Percentiles rank a stretch among this genome's conserved stretches.
Evolutionary conservation across 2,888 invertebrate species (phyloP).

Genomic region (Autographa pulchrina): DNA sequence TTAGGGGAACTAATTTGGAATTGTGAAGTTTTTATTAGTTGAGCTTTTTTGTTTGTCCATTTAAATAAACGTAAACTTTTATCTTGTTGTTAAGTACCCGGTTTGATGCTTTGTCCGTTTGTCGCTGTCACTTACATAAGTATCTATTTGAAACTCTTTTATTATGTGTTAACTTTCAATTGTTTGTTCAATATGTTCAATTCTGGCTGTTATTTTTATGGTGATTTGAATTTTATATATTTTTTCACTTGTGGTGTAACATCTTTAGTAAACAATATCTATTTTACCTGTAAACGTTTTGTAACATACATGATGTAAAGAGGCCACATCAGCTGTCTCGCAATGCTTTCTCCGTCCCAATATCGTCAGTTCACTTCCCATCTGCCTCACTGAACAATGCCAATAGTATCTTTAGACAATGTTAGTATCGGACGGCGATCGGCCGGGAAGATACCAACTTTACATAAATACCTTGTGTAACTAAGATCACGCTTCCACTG

Average conservation of each 20-base stretch:
- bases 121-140: background rate
- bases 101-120: background rate
- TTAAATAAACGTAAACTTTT: conserved; percentile 12
- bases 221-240: background rate
- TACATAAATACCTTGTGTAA: conserved; percentile 84
- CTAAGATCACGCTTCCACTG: conserved; percentile 78
- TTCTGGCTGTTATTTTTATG: background rate
- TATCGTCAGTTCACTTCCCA: conserved; percentile 45
- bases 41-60: conserved; percentile 17
- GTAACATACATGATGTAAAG: background rate
- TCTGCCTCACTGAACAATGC: conserved; percentile 59
- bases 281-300: background rate
- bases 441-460: conserved; percentile 70
- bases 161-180: background rate
- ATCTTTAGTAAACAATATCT: background rate
- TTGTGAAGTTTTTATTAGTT: conserved; percentile 39
- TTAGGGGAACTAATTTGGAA: conserved; percentile 37
- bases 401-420: conserved; percentile 61
- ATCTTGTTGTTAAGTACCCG: background rate
- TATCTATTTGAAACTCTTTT: background rate
- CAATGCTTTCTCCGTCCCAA: conserved; percentile 18
- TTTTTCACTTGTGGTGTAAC: background rate
- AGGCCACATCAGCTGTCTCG: conserved; percentile 9
- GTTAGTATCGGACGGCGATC: conserved; percentile 65
- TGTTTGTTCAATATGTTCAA: background rate